These are phyloP conservation scores for Brachyptera putata DNA, from an alignment of 2,888 invertebrate species.

Conservation along the genomic window DNA sequence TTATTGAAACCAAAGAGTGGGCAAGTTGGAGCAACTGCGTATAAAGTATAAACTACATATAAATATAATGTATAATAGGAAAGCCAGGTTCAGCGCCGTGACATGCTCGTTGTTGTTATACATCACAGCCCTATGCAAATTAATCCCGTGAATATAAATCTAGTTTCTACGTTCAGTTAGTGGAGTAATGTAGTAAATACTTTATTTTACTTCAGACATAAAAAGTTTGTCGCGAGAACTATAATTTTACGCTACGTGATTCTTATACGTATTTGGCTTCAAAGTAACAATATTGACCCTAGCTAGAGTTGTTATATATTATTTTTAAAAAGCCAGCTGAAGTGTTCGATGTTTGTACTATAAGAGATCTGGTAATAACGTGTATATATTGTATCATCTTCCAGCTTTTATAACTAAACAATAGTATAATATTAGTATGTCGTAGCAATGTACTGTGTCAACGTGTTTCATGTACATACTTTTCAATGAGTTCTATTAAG, in stretches of 20 bases:
- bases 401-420: slow-evolving; percentile 41
- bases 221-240: slow-evolving; percentile 12
- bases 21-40: no score
- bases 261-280: slow-evolving; percentile 22
- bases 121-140: neutral
- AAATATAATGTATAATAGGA: no score
- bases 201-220: neutral
- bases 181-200: no score
- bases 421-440: slow-evolving; percentile 41
- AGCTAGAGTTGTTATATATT: no score
- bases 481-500: slow-evolving; percentile 40
- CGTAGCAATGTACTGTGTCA: slow-evolving; percentile 44
- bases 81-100: no score
- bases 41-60: no score
- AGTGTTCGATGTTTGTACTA: slow-evolving; percentile 25
- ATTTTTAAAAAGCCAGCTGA: slow-evolving; percentile 21
- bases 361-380: slow-evolving; percentile 25
- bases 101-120: no score
- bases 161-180: no score
- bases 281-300: slow-evolving; percentile 11
- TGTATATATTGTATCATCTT: slow-evolving; percentile 33
- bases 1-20: no score
- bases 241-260: slow-evolving; percentile 18
- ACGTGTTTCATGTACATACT: slow-evolving; percentile 42
- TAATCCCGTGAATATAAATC: neutral